Base-by-base conservation (phyloP, 2,888 invertebrate species). In the Cartodere bifasciata region DNA sequence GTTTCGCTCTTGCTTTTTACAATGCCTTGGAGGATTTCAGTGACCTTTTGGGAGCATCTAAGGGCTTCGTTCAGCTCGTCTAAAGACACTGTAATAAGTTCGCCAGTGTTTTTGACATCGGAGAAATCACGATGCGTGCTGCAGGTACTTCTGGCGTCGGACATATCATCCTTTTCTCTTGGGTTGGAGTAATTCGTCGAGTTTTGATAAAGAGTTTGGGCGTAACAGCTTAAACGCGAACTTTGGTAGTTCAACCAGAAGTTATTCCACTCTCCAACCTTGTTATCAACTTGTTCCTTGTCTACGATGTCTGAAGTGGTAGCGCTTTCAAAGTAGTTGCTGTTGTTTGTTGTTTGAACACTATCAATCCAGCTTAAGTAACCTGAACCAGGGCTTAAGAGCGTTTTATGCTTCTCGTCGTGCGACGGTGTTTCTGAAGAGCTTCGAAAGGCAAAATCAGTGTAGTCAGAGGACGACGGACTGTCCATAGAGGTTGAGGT, bases 201-300 rank as follows among this genome's bases (percentile, higher is more conserved):
- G 28, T 47, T 52, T 14, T 51, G 39, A 39, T 50, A 54, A 23
- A 54, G 51, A 26, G 23, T 13, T 28, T 50, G 53, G 2, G 56
- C 54, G 17, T 58, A 36, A 40, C 56, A 55, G 13, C 49, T 45
- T 32, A 50, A 52, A 21, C 53, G 49, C 5, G 56, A 53, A 42
- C 50, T 59, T 36, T 55, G 61, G 40, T 62, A 62, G 36, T 60
- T 60, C 35, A 58, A 43, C 62, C 62, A 62, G 42, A 62, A 62
- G 38, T 60, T 61, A 37, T 60, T 61, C 62, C 62, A 62, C 42
- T 62, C 62, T 1, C 60, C 62, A 6, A 59, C 56, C 47, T 55
- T 55, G 28, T 43, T 51, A 25, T 58, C 58, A 11, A 46, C 42
- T 28, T 52, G 52, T 5, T 47, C 39, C 10, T 34, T 31, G 28